Evolutionary conservation across 2,797 vertebrate species (phyloP).

Genomic region (Poecilia gillii): DNA sequence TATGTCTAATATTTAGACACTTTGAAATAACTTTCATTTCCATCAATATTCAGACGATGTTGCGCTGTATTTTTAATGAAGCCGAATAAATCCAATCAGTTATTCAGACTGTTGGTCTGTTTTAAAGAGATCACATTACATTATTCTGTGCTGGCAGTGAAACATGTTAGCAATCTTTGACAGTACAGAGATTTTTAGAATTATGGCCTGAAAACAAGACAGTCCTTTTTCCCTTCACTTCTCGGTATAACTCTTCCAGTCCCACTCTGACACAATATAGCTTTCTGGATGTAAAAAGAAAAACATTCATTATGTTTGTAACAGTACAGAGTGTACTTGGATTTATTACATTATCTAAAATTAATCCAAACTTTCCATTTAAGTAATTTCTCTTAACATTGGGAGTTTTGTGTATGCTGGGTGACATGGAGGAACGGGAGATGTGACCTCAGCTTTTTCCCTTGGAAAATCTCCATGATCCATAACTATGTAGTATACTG

Average conservation of each 20-base stretch:
- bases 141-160: background rate
- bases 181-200: background rate
- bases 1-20: background rate
- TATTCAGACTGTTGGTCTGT: background rate
- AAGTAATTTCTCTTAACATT: background rate
- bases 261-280: background rate
- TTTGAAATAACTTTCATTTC: background rate
- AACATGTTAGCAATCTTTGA: background rate
- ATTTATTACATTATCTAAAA: constrained; percentile 1
- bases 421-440: background rate
- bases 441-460: background rate
- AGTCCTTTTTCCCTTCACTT: background rate
- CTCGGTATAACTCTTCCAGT: background rate
- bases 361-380: background rate
- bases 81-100: background rate
- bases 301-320: background rate
- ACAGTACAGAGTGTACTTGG: background rate
- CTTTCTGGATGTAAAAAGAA: background rate
- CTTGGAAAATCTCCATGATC: background rate
- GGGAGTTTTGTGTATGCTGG: background rate
- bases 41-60: background rate
- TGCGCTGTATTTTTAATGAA: background rate
- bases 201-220: background rate
- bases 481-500: background rate
- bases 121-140: background rate